These are phyloP conservation scores for human (Homo sapiens) DNA, from an alignment of 2,113 vertebrate genomes.

Conservation along the genomic window GRCh38 chr2:144936001-144936500, in stretches of 20 bases:
- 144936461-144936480: slow-evolving; percentile 46
- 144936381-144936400: slow-evolving; percentile 18
- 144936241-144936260: slow-evolving; percentile 29
- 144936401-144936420: slow-evolving; percentile 55
- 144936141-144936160: background rate
- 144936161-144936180: background rate
- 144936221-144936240: background rate
- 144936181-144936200: background rate
- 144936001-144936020: background rate
- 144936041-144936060: background rate
- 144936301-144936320: too few relatives aligned
- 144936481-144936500: slow-evolving; percentile 14
- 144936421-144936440: slow-evolving; percentile 39
- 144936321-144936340: too few relatives aligned
- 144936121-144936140: background rate
- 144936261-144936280: background rate
- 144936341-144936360: too few relatives aligned
- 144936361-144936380: background rate
- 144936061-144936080: background rate
- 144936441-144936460: slow-evolving; percentile 47
- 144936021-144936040: background rate
- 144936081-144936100: background rate
- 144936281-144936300: too few relatives aligned
- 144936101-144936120: background rate
- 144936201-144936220: background rate